These are phyloP conservation scores for Beroe forskalii DNA, from an alignment of 37 sponge, comb jelly and placozoan species.

Conservation along the genomic window DNA sequence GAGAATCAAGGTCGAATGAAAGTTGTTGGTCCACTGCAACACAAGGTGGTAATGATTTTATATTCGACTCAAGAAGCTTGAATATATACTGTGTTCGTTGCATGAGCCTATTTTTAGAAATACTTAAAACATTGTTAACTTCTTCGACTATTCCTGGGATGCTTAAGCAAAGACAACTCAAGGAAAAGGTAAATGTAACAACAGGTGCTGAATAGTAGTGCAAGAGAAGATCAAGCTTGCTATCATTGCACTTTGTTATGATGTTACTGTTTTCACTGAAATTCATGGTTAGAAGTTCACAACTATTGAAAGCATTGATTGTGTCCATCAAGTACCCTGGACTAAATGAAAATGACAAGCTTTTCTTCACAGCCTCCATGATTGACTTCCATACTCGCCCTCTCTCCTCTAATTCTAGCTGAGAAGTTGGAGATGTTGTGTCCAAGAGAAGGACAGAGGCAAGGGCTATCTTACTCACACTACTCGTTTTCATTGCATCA, in stretches of 20 bases:
- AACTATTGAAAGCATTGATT: not conserved
- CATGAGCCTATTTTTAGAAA: constrained; percentile 13
- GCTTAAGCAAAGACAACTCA: constrained; percentile 1
- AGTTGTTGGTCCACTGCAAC: constrained; percentile 40
- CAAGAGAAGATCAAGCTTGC: not conserved
- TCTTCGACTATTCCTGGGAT: constrained; percentile 11
- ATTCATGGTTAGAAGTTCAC: not conserved
- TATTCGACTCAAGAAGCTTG: not conserved
- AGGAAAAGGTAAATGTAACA: constrained; percentile 5
- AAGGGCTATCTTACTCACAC: constrained; percentile 5
- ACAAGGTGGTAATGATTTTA: constrained; percentile 1
- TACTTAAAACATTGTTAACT: not conserved
- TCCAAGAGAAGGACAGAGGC: not conserved
- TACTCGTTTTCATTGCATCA: constrained; percentile 47
- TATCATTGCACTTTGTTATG: not conserved
- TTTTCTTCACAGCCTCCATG: not conserved
- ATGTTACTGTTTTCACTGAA: not conserved
- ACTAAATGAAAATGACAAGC: not conserved
- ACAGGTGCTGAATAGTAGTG: constrained; percentile 56
- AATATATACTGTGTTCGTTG: not conserved
- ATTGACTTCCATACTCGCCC: not conserved
- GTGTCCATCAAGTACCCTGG: not conserved
- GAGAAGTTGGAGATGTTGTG: not conserved
- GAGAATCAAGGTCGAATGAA: constrained; percentile 4
- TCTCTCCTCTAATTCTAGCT: not conserved